A percentile compares a stretch with the other conserved stretches of the same genome.
phyloP scores from a whole-genome alignment of 2,113 vertebrate genomes.

The Lophochroa leadbeateri region DNA sequence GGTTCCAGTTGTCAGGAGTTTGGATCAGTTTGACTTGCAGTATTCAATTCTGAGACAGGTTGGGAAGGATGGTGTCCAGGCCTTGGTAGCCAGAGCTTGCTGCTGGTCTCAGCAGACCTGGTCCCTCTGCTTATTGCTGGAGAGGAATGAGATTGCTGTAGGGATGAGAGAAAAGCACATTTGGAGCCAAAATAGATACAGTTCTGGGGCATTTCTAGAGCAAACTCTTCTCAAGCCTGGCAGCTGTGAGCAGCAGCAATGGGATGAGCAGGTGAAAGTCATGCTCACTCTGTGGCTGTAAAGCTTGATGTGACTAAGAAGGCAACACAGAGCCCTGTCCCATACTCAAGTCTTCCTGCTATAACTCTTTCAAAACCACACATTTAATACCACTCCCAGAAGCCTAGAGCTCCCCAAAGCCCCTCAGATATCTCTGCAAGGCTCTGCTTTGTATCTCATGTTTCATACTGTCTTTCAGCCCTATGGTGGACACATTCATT shows the following conservation, averaged over 20 bases:
- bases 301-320: neutral
- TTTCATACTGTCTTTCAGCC: neutral
- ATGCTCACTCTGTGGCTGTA: neutral
- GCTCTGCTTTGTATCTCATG: neutral
- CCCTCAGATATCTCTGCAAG: neutral
- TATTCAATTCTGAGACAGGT: neutral
- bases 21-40: neutral
- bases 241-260: neutral
- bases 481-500: neutral
- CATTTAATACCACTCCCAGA: neutral
- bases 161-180: neutral
- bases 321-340: neutral
- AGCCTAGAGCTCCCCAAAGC: neutral
- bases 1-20: neutral
- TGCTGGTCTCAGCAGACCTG: neutral
- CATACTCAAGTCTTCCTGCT: neutral
- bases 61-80: neutral
- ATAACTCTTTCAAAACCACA: neutral
- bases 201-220: neutral
- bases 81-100: neutral
- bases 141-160: neutral
- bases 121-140: neutral
- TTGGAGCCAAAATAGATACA: neutral
- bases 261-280: neutral
- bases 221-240: neutral